A percentile compares a stretch with the other conserved stretches of the same genome.
phyloP scores from a whole-genome alignment of 2,113 vertebrate genomes.

The Callorhinus ursinus region DNA sequence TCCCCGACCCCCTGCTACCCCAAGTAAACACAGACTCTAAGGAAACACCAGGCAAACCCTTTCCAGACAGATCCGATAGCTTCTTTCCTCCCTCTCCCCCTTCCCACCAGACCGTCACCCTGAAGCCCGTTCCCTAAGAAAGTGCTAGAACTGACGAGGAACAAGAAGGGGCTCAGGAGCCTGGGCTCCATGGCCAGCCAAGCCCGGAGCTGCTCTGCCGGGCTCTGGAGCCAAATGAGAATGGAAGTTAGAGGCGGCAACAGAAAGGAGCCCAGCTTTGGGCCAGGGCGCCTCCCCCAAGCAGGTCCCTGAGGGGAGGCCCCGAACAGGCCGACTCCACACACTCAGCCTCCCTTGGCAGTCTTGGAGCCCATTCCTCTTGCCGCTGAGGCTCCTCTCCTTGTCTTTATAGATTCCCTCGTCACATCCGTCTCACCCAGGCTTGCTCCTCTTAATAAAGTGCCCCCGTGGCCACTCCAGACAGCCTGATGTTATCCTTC shows the following conservation, averaged over 20 bases:
- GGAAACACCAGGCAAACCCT: not conserved
- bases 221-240: not conserved
- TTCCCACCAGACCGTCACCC: not conserved
- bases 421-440: conserved; percentile 65
- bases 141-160: not conserved
- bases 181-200: not conserved
- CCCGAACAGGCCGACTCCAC: not conserved
- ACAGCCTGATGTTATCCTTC: conserved; percentile 69
- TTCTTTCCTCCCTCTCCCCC: not conserved
- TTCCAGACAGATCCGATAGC: not conserved
- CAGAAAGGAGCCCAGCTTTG: not conserved
- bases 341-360: conserved; percentile 46
- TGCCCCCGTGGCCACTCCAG: conserved; percentile 20
- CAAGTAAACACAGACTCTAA: conserved; percentile 27
- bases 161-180: not conserved
- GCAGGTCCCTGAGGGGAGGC: not conserved
- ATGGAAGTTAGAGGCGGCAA: not conserved
- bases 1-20: not conserved
- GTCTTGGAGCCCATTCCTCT: conserved; percentile 39
- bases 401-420: conserved; percentile 65
- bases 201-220: not conserved
- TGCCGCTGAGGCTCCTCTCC: conserved; percentile 31
- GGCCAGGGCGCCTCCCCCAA: conserved; percentile 30
- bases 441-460: conserved; percentile 72
- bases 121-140: not conserved